These are phyloP conservation scores for Mizuhopecten yessoensis DNA, from an alignment of 1,140 invertebrate genomes.

Conservation along the genomic window DNA sequence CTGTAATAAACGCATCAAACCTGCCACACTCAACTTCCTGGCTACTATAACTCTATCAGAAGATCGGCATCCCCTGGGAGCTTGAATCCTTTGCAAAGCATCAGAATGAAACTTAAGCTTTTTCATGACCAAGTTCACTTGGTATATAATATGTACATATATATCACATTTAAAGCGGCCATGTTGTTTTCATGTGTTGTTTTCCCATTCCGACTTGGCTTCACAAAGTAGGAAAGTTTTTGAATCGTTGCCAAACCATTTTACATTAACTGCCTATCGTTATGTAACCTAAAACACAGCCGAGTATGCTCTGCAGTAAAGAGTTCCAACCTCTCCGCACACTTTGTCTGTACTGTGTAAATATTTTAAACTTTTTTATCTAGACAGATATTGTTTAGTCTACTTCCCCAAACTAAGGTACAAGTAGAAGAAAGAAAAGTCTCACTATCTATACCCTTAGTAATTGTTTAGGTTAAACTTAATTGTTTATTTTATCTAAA, in stretches of 20 bases:
- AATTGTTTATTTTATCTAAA: conserved; percentile 16
- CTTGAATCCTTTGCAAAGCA: conserved; percentile 1
- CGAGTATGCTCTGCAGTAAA: not conserved
- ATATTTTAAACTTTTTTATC: no score
- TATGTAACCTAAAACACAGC: conserved; percentile 10
- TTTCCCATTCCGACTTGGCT: conserved; percentile 32
- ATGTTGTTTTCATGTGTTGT: not conserved
- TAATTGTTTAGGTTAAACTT: not conserved
- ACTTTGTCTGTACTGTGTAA: not conserved
- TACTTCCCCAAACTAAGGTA: not conserved
- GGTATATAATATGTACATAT: conserved; percentile 16
- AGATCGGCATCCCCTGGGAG: conserved; percentile 29
- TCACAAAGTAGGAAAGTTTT: not conserved
- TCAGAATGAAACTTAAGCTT: not conserved
- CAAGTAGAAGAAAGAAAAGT: not conserved
- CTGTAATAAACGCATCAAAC: not conserved
- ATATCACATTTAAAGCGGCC: conserved; percentile 31
- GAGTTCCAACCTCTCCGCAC: not conserved
- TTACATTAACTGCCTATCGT: conserved; percentile 27
- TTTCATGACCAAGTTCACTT: conserved; percentile 18
- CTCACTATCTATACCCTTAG: not conserved
- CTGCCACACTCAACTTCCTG: conserved; percentile 17
- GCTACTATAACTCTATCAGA: not conserved
- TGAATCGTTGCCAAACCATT: not conserved
- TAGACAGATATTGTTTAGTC: not conserved